phyloP scores from a whole-genome alignment of 2,113 vertebrate genomes.

The Tringa solitaria region DNA sequence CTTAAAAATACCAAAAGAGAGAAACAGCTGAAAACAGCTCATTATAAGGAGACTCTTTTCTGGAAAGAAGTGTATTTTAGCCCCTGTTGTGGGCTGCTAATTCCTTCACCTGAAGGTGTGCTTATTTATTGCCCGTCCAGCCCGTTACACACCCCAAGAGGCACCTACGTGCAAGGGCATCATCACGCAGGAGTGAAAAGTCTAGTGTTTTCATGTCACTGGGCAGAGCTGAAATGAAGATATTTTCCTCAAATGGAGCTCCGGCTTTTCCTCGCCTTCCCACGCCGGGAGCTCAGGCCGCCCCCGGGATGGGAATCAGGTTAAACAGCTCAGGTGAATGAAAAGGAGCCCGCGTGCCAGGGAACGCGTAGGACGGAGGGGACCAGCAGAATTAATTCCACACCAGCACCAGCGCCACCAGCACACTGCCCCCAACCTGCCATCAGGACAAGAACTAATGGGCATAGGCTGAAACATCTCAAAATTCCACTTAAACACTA shows the following conservation, averaged over 20 bases:
- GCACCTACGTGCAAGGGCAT: not conserved
- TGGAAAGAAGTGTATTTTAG: not conserved
- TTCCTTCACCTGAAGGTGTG: not conserved
- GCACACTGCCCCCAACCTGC: not conserved
- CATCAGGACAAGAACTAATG: accelerated
- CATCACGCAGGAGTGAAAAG: accelerated
- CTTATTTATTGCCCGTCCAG: not conserved
- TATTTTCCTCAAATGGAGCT: not conserved
- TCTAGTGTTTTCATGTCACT: not conserved
- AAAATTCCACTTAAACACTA: not conserved
- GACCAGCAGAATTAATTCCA: conserved; percentile 2
- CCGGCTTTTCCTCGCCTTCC: not conserved
- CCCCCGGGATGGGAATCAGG: conserved; percentile 21
- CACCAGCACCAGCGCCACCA: not conserved
- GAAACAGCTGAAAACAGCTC: not conserved
- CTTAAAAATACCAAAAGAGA: not conserved
- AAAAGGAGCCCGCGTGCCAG: not conserved
- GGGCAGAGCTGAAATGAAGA: not conserved
- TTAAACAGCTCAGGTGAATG: conserved; percentile 37
- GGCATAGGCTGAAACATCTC: not conserved
- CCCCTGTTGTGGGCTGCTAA: not conserved
- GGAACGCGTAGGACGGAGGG: not conserved
- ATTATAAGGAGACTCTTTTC: not conserved
- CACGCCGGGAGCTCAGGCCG: not conserved
- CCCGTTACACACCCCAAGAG: not conserved